Evolutionary conservation across 2,888 invertebrate species (phyloP), one percentile per base, ranked within the genome.

Genomic region (Macrophya alboannulata): DNA sequence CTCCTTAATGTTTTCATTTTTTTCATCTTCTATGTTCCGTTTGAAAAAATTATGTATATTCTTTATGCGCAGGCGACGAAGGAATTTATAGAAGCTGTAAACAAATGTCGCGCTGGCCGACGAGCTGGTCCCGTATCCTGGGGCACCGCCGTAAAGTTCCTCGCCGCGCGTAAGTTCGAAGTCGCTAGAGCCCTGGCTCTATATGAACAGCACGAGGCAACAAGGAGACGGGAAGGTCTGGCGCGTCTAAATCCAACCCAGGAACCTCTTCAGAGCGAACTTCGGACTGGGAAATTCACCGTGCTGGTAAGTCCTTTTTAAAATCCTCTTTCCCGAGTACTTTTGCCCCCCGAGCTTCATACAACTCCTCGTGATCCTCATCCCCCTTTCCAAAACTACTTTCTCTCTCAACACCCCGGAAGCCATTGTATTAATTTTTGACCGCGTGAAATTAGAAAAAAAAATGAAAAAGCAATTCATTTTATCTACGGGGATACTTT

Each of bases 251-350:
- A 99, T 94, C 97, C 98, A 3, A 95, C 95, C 89, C 95, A 96
- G 90, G 98, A 98, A 91, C 98, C 98, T 0, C 95, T 99, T 82
- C 96, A 96, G 91, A 96, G 96, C 59, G 99, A 99, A 95, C 94
- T 99, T 87, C 96, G 96, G 91, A 98, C 99, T 85, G 98, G 98
- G 89, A 99, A 99, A 95, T 99, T 99, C 94, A 99, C 99, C 89
- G 97, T 99, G 93, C 95, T 99, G 96, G 98, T 98, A 93, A 95
- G 96, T 94, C 71, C 21, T 51, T 25, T 43, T 40, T 31, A 71
- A 55, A 74, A 76, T 85, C 25, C 76, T 71, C 65, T 79, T 25
- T 76, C 43, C n/a, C 45, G n/a, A 76, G n/a, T 25, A 21, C 65
- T 21, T 65, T 65, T 21, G 8, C 65, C 25, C n/a, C 12, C 21